A percentile compares a stretch with the other conserved stretches of the same genome.
Evolutionary conservation across 2,888 invertebrate species (phyloP).

Genomic region (Parnassius apollo): DNA sequence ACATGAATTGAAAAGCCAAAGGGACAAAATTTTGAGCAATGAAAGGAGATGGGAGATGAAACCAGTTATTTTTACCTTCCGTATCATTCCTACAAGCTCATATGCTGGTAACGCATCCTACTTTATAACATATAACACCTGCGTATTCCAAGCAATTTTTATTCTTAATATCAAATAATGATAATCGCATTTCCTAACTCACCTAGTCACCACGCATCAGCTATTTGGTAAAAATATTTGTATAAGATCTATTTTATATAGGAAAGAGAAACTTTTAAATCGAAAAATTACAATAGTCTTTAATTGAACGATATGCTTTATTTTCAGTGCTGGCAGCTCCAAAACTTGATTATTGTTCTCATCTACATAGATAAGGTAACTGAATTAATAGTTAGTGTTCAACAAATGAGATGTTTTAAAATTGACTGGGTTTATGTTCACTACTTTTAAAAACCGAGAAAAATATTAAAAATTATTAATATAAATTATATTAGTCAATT

Average conservation of each 20-base stretch:
- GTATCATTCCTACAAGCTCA: slow-evolving; percentile 76
- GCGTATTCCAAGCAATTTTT: slow-evolving; percentile 52
- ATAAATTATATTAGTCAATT: too few species aligned
- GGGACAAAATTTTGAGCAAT: slow-evolving; percentile 36
- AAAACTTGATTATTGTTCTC: slow-evolving; percentile 43
- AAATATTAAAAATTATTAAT: too few species aligned
- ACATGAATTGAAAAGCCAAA: slow-evolving; percentile 21
- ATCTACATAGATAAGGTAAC: neutral
- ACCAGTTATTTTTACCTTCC: slow-evolving; percentile 35
- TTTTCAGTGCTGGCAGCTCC: slow-evolving; percentile 76
- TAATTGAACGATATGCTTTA: slow-evolving; percentile 79
- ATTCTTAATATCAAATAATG: slow-evolving; percentile 56
- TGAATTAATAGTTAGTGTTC: too few species aligned
- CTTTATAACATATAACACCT: slow-evolving; percentile 52
- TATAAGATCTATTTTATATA: slow-evolving; percentile 77
- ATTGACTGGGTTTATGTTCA: too few species aligned
- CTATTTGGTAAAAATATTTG: slow-evolving; percentile 67
- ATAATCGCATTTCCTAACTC: slow-evolving; percentile 50
- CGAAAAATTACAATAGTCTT: slow-evolving; percentile 77
- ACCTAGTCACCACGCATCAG: slow-evolving; percentile 50
- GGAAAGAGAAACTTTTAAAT: slow-evolving; percentile 73
- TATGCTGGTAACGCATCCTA: slow-evolving; percentile 59
- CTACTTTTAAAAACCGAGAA: too few species aligned
- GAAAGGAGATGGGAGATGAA: slow-evolving; percentile 22
- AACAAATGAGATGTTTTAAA: too few species aligned